Base-by-base conservation (phyloP, 1,140 invertebrate species). In the Drosophila tani region DNA sequence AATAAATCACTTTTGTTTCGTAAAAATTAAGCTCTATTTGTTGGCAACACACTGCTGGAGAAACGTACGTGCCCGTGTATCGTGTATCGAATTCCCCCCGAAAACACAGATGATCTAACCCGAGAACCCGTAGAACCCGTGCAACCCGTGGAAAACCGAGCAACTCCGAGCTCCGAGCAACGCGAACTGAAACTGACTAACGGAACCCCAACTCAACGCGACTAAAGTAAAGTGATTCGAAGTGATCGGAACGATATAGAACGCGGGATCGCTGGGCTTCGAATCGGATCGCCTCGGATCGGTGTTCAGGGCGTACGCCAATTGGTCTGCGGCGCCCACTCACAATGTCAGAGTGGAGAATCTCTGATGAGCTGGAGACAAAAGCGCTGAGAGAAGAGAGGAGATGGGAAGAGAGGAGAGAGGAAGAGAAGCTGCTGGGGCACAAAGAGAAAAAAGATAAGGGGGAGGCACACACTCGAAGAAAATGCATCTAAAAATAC, bases 231-330 rank as follows among this genome's bases (percentile, higher is more conserved):
- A 14, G 21, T 27, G 46, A 38, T 35, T 17, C 19, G 60, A 67
- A 24, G 21, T n/a, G 32, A 69, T 55, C 59, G 24, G 21, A 68
- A 46, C 9, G 49, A 45, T 32, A 56, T 56, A 21, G 53, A 40
- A 19, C 21, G 40, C 47, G 40, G 50, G 32, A 46, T 59, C 41
- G 19, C 38, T 43, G 15, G 45, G 58, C 15, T 49, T 75, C 50
- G 41, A 32, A 66, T 66, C 46, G 53, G 29, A 57, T 66, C 70
- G 60, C 15, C 40, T 35, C 60, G 62, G 74, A 75, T 64, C 43
- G 51, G 70, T 40, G 53, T 66, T 75, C 32, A 60, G 67, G 55
- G 57, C 43, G 49, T 64, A 21, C 45, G 79, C 62, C 66, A 63
- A 55, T 66, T 40, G 56, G 73, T 66, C 50, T 66, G 55, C 24